phyloP scores from a whole-genome alignment of 2,888 invertebrate genomes.

The Scaptomyza cyrtandrae region DNA sequence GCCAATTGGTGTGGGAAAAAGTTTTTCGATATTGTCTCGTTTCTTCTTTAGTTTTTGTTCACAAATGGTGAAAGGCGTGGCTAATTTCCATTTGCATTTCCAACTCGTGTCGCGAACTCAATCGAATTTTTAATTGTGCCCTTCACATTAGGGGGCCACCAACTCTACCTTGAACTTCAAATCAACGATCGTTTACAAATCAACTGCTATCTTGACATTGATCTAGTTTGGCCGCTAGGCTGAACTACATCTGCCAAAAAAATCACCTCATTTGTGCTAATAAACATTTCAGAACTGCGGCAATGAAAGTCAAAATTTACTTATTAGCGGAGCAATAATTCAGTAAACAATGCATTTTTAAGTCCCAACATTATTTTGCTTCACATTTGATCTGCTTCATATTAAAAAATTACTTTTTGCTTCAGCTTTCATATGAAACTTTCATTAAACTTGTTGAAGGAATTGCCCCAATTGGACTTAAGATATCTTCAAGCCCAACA shows the following conservation, averaged over 20 bases:
- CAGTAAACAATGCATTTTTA: neutral
- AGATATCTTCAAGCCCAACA: too few species aligned
- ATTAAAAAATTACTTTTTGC: too few species aligned
- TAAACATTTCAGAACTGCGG: neutral
- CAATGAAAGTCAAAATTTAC: neutral
- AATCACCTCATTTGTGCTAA: neutral
- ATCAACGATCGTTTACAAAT: neutral
- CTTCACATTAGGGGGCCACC: neutral
- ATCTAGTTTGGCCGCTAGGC: neutral
- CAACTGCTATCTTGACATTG: neutral
- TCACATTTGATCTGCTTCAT: neutral
- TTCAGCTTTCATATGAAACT: too few species aligned
- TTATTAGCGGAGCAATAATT: too few species aligned
- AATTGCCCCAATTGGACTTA: too few species aligned
- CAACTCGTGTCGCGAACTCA: slow-evolving; percentile 35
- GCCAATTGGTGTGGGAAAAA: slow-evolving; percentile 74
- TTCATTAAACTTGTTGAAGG: too few species aligned
- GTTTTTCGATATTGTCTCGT: slow-evolving; percentile 13
- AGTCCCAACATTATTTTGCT: neutral
- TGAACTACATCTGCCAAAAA: too few species aligned
- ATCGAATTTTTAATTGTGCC: slow-evolving; percentile 59
- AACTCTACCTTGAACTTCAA: slow-evolving; percentile 51
- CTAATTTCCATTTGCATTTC: slow-evolving; percentile 61
- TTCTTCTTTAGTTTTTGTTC: neutral
- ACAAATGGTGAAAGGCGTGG: slow-evolving; percentile 51